Base-by-base conservation (phyloP, 1,140 invertebrate genomes). In the Bombus vancouverensis region DNA sequence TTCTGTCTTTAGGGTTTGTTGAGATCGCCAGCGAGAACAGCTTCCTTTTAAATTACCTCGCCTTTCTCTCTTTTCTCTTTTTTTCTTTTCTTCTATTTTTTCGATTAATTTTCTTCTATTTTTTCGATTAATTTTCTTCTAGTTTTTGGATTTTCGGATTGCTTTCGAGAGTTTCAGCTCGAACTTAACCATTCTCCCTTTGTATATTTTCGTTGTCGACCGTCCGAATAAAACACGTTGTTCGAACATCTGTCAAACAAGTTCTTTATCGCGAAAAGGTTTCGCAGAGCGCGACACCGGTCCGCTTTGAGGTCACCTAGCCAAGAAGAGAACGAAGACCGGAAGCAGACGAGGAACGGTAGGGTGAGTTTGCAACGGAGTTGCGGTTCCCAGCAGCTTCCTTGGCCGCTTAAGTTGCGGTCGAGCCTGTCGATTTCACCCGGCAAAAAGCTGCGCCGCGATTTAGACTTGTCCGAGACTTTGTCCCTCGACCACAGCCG, bases 391-490 rank as follows among this genome's bases (percentile, higher is more conserved):
- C 47, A 15, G 32, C 32, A 25, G 74, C 74, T 76, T 34, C 57
- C 75, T 77, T 37, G 57, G 4, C 83, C 83, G 87, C 83, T 92
- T 90, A 89, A 88, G 66, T 83, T 91, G 92, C 87, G 92, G 92
- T 92, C 77, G 74, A 71, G 85, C 88, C 91, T 93, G 92, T 93
- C 92, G 91, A 93, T 92, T 92, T 92, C 88, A 92, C 90, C 77
- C 86, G 76, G 87, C 89, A 92, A 92, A 93, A 93, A 92, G 81
- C 73, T 70, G 32, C 15, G 18, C 28, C 37, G 37, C 75, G 34
- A 62, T 59, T 65, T 65, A 37, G 37, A 76, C 74, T 77, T 77
- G 32, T 10, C 18, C 13, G 34, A 65, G 47, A 76, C 74, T 76
- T 76, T 57, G 47, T 57, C 47, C 47, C 32, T n/a, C 74, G 32